Evolutionary conservation across 2,797 vertebrate species (phyloP).

Genomic region (Lophius americanus): DNA sequence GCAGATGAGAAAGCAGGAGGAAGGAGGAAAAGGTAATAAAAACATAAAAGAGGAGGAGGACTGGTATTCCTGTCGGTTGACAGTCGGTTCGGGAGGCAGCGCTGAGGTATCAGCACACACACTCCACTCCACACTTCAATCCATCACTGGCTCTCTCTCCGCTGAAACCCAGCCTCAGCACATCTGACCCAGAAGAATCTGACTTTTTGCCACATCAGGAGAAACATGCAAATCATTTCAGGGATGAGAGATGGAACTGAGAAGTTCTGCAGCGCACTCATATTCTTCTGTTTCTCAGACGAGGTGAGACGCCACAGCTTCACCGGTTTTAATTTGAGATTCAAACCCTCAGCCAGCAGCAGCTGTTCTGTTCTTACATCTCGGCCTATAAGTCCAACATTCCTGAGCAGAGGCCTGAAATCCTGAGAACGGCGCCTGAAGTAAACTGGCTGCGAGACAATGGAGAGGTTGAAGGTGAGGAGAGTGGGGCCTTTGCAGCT

Average conservation of each 20-base stretch:
- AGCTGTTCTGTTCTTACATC: conserved; percentile 34
- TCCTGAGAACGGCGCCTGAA: conserved; percentile 55
- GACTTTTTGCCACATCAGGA: conserved; percentile 52
- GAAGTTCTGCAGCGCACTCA: neutral
- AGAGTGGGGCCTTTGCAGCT: conserved; percentile 54
- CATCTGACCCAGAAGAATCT: conserved; percentile 41
- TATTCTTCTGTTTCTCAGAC: neutral
- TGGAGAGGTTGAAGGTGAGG: conserved; percentile 66
- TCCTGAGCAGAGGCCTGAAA: conserved; percentile 57
- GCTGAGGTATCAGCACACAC: conserved; percentile 18
- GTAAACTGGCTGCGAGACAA: conserved; percentile 59
- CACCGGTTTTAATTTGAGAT: conserved; percentile 5
- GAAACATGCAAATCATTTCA: conserved; percentile 37
- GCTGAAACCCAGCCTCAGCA: conserved; percentile 56
- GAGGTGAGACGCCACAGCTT: neutral
- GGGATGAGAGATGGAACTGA: conserved; percentile 27
- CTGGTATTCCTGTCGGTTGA: conserved; percentile 17
- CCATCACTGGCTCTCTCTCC: conserved; percentile 33
- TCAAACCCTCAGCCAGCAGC: neutral
- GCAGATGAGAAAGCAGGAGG: conserved; percentile 25
- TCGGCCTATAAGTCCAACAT: conserved; percentile 46
- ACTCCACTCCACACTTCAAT: conserved; percentile 34
- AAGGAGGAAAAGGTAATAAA: conserved; percentile 38
- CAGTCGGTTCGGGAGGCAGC: conserved; percentile 7
- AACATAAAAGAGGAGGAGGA: conserved; percentile 1